Evolutionary conservation across 2,888 invertebrate genomes (phyloP), one percentile per base, ranked within the genome.

Genomic region (Leuctra nigra): DNA sequence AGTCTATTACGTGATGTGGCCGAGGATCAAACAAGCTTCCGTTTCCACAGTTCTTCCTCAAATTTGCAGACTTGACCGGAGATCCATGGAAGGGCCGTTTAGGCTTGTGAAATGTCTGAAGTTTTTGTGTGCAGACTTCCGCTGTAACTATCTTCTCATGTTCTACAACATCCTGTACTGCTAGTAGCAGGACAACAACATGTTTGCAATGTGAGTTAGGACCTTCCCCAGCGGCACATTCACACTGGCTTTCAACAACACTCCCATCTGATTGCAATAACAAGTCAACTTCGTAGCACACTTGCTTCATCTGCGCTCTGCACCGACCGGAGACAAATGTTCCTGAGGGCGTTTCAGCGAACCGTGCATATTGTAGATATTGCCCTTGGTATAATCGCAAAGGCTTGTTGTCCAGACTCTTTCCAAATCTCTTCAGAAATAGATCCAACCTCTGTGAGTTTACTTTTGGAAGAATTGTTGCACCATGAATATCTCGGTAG

Each of bases 171-270:
- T 46, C 46, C n/a, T 46, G 20, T 13, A 29, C 41, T 9, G 14
- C 57, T 20, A 36, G 52, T 4, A 59, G 18, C 6, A 59, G 39
- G 2, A 59, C 58, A 13, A 48, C 29, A 6, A 59, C 39, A 38
- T 59, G 59, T 46, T 59, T 59, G 46, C 59, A 59, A 14, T 59
- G 59, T 11, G 59, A 47, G 16, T 39, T 25, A 11, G 33, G 35
- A 11, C 58, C 58, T 20, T 24, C 13, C 2, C 59, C 59, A 22
- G 52, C 58, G n/a, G 55, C 55, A 55, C 59, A 59, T 38, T 59
- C 58, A 14, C 59, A 59, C 38, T 59, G 55, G 41, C 54, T 52
- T 11, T 14, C 58, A 23, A 46, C 48, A n/a, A 59, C 50, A 14
- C 23, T 35, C 9, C 58, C 58, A 13, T 24, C 38, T 9, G n/a